Percentiles rank a stretch among this genome's conserved stretches.
Evolutionary conservation across 2,888 invertebrate genomes (phyloP).

Genomic region (Thymelicus lineola): DNA sequence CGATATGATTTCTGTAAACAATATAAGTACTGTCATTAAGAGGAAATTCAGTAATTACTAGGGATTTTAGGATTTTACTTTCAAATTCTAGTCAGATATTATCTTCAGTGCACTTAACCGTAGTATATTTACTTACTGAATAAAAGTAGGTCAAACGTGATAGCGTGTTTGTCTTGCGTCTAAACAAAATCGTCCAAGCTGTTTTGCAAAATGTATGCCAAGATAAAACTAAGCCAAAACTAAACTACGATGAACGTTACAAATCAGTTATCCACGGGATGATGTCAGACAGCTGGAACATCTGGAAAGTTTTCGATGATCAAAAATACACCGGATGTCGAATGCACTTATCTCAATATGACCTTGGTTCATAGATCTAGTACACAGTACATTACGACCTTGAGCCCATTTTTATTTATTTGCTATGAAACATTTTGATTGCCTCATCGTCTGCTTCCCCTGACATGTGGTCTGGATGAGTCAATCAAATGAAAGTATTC

Average conservation of each 20-base stretch:
- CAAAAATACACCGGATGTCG: conserved; percentile 55
- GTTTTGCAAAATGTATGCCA: neutral
- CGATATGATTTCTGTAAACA: too few relatives aligned
- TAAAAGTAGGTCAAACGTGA: neutral
- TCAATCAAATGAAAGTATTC: conserved; percentile 48
- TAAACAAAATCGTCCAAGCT: neutral
- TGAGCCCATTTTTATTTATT: conserved; percentile 65
- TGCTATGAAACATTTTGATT: conserved; percentile 67
- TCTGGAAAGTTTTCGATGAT: conserved; percentile 54
- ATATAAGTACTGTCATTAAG: too few relatives aligned
- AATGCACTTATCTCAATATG: conserved; percentile 40
- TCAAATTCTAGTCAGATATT: too few relatives aligned
- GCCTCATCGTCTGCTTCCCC: conserved; percentile 64
- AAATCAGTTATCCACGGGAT: conserved; percentile 22
- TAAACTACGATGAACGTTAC: neutral
- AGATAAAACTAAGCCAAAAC: neutral
- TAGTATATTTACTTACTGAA: too few relatives aligned
- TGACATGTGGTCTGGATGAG: conserved; percentile 61
- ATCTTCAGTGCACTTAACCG: too few relatives aligned
- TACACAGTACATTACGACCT: conserved; percentile 54
- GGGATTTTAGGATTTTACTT: too few relatives aligned
- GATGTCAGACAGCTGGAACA: conserved; percentile 48
- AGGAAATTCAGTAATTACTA: too few relatives aligned
- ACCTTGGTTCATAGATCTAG: conserved; percentile 37
- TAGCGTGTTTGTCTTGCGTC: neutral